These are phyloP conservation scores for Cydia amplana DNA, from an alignment of 1,140 invertebrate species.

Conservation along the genomic window DNA sequence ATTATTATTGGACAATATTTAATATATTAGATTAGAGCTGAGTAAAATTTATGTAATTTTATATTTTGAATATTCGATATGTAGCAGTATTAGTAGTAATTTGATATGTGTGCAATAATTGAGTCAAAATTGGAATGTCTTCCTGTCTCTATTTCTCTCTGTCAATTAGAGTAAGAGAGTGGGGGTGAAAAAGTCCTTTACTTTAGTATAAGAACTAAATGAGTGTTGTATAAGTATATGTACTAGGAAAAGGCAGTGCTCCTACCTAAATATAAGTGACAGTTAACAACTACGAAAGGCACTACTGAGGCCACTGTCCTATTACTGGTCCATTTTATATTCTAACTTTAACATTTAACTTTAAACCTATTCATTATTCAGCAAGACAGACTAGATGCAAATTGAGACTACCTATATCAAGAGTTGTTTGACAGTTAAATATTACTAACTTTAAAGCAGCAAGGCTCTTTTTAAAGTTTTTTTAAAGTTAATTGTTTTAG, in stretches of 20 bases:
- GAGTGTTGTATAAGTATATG: constrained; percentile 4
- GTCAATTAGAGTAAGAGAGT: background rate
- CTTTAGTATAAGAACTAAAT: background rate
- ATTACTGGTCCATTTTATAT: constrained; percentile 65
- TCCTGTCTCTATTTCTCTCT: background rate
- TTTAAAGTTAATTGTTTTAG: background rate
- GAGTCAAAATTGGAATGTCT: background rate
- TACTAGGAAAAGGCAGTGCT: constrained; percentile 48
- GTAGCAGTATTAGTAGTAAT: background rate
- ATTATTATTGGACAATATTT: constrained; percentile 9
- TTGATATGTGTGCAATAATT: constrained; percentile 1
- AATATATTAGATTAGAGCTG: background rate
- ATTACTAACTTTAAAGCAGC: background rate
- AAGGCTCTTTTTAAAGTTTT: background rate
- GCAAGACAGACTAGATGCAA: constrained; percentile 19
- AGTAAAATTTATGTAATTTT: background rate
- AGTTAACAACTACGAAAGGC: constrained; percentile 65
- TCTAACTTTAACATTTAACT: constrained; percentile 8
- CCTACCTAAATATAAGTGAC: constrained; percentile 47
- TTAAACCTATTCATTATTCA: constrained; percentile 19
- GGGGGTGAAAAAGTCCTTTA: background rate
- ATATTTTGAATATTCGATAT: background rate
- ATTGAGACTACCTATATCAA: background rate
- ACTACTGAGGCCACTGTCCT: constrained; percentile 73
- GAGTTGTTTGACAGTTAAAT: constrained; percentile 12